Conservation (phyloP, 2,888 invertebrate genomes). For the Myopa testacea region DNA sequence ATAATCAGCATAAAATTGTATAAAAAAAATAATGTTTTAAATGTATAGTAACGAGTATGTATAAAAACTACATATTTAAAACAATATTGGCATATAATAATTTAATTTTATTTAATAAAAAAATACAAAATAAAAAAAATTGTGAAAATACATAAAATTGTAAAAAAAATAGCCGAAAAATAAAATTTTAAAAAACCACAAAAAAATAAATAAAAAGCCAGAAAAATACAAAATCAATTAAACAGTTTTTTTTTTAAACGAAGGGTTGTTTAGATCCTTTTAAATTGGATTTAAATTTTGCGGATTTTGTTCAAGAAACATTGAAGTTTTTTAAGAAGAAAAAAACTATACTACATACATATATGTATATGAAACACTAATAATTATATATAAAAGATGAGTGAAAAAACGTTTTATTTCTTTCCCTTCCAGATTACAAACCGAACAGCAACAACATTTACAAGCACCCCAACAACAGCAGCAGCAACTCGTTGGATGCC, state of each 20-base stretch:
- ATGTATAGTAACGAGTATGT: slow-evolving; percentile 10
- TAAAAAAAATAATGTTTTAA: slow-evolving; percentile 34
- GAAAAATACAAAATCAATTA: slow-evolving; percentile 25
- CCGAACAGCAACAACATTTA: neutral
- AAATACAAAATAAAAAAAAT: too few relatives aligned
- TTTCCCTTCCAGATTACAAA: slow-evolving; percentile 11
- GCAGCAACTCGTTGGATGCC: neutral
- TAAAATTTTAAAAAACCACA: slow-evolving; percentile 33
- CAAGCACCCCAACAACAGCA: neutral
- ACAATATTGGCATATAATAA: slow-evolving; percentile 4
- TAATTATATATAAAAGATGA: too few relatives aligned
- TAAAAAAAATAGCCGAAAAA: slow-evolving; percentile 44
- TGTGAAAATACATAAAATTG: neutral
- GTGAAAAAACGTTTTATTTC: neutral
- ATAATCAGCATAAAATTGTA: slow-evolving; percentile 34
- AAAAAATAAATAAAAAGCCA: slow-evolving; percentile 41
- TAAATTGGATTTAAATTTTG: too few relatives aligned
- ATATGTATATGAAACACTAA: too few relatives aligned
- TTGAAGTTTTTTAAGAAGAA: too few relatives aligned
- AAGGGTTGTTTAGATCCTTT: too few relatives aligned
- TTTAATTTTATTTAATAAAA: slow-evolving; percentile 39
- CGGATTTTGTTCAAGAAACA: too few relatives aligned
- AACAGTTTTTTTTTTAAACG: neutral
- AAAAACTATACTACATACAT: too few relatives aligned
- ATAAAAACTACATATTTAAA: neutral